Evolutionary conservation across 2,113 vertebrate genomes (phyloP).

Genomic region (Archilochus colubris): DNA sequence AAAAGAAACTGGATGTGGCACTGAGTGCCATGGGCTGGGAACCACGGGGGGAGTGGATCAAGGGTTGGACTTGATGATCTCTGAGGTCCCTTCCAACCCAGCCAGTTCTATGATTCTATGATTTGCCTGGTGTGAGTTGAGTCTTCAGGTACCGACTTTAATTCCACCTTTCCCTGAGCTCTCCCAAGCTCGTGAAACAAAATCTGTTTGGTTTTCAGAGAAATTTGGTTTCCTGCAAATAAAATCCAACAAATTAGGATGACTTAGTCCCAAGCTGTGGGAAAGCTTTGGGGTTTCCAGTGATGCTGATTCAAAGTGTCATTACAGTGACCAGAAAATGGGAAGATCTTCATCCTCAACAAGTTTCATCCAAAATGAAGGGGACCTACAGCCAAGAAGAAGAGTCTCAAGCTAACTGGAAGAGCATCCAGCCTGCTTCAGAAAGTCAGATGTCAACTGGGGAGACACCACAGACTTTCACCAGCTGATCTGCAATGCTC

Average conservation of each 20-base stretch:
- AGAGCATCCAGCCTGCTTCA: neutral
- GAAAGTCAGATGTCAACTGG: neutral
- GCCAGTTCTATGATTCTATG: too few relatives aligned
- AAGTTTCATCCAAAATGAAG: neutral
- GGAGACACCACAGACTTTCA: neutral
- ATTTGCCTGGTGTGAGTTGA: neutral
- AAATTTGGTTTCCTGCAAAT: neutral
- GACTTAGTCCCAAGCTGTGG: neutral
- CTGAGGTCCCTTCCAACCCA: too few relatives aligned
- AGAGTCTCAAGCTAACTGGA: neutral
- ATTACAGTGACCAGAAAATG: neutral
- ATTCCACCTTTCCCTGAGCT: neutral
- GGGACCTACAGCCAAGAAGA: neutral
- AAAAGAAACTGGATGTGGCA: too few relatives aligned
- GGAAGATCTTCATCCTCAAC: neutral
- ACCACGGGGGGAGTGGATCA: too few relatives aligned
- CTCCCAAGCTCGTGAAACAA: neutral
- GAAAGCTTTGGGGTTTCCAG: neutral
- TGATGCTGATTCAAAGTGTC: neutral
- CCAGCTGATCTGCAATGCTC: fast-evolving
- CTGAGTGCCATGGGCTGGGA: too few relatives aligned
- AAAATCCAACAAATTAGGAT: neutral
- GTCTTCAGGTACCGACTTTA: neutral
- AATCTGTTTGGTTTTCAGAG: neutral
- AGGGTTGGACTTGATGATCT: too few relatives aligned